phyloP scores from a whole-genome alignment of 2,888 invertebrate genomes.

The Hemaris fuciformis region DNA sequence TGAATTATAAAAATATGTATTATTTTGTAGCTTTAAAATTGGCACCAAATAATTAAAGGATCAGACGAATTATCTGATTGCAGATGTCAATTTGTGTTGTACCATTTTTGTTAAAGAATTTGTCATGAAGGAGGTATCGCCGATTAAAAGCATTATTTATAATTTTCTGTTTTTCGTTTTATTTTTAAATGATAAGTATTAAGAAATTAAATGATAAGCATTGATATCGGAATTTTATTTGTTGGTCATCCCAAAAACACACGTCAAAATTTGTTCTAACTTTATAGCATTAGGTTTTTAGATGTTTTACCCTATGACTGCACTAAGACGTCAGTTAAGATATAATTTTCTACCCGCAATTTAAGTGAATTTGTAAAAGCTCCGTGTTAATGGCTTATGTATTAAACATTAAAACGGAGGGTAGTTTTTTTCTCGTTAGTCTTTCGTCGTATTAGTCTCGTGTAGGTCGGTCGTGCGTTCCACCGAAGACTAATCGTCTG shows the following conservation, averaged over 20 bases:
- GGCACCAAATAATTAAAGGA: not conserved
- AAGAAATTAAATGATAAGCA: not conserved
- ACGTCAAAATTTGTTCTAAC: not conserved
- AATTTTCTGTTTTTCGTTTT: not conserved
- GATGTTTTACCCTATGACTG: no score
- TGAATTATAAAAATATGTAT: not conserved
- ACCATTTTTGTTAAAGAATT: not conserved
- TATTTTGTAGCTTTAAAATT: conserved; percentile 1
- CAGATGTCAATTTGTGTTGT: not conserved
- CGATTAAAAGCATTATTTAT: conserved; percentile 8
- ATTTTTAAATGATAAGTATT: not conserved
- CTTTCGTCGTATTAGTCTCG: no score
- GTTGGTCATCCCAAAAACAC: not conserved
- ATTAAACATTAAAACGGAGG: no score
- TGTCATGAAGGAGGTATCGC: not conserved
- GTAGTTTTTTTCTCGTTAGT: no score
- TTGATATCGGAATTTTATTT: not conserved
- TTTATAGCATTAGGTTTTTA: no score
- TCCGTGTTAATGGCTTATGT: no score
- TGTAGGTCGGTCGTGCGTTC: no score
- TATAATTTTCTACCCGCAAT: no score
- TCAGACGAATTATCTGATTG: not conserved
- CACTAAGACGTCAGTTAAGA: no score
- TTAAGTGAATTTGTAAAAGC: no score
- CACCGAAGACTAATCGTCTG: no score